Base-by-base conservation (phyloP, 1,140 invertebrate species). In the Leptinotarsa texana region DNA sequence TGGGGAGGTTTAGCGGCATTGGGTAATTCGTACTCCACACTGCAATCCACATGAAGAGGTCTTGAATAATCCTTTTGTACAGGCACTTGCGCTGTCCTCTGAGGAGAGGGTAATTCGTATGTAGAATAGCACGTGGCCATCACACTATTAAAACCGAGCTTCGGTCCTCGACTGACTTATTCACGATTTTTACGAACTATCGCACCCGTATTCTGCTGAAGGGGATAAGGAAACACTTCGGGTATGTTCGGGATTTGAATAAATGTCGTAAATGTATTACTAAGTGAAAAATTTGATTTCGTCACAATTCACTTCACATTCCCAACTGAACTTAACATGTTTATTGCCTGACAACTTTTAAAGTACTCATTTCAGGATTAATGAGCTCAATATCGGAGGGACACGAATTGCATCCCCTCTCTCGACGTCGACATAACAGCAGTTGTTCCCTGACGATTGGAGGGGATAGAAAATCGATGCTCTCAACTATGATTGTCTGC, bases 1-100 rank as follows among this genome's bases (percentile, higher is more conserved):
- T 91, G 91, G 75, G 93, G 93, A 74, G 93, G 93, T 84, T 93
- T 93, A 47, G 93, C 92, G 84, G 93, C 91, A 81, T 93, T 93
- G 73, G 93, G 93, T 81, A 94, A 87, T 86, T 94, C 93, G 87
- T 94, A 94, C 86, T 94, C 93, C 74, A 94, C 93, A 87, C 92
- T 94, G 87, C 93, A 94, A 85, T 94, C 93, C 77, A 94, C 93
- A 86, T 93, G 92, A 82, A 94, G 87, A 75, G 93, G 93, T 82
- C 92, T 89, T 80, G 90, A 91, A 86, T 93, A 94, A 85, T 94
- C 93, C 86, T 92, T 92, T 81, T 88, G 87, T 47, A 84, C 82
- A 80, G 80, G 80, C 77, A 80, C 79, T 77, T 77, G 79, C 72
- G 80, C 78, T 75, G 78, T 80, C 74, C 81, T 80, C 76, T 79